phyloP scores from a whole-genome alignment of 2,113 vertebrate genomes.

The Hypanus sabinus region DNA sequence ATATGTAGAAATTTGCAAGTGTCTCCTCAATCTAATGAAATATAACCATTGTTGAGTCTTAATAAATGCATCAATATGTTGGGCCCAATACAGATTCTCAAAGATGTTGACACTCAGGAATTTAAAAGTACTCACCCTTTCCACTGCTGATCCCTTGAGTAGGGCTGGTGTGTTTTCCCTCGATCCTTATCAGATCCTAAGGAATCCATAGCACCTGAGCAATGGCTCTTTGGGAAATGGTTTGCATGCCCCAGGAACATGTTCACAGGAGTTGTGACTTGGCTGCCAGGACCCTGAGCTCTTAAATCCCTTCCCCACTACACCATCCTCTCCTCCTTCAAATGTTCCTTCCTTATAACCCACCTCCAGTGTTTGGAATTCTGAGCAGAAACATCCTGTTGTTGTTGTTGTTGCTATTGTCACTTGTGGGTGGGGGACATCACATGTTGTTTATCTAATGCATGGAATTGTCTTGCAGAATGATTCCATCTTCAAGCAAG shows the following conservation, averaged over 20 bases:
- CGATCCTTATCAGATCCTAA: too few species aligned
- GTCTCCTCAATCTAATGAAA: too few species aligned
- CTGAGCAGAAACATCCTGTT: background rate
- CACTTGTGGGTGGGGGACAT: background rate
- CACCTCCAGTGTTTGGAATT: background rate
- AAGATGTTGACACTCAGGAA: too few species aligned
- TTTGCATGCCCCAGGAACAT: background rate
- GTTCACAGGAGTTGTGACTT: background rate
- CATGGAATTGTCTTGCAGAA: conserved; percentile 52
- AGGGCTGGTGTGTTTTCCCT: too few species aligned
- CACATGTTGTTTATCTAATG: background rate
- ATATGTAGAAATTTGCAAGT: too few species aligned
- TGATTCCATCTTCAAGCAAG: conserved; percentile 82
- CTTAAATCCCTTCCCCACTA: background rate
- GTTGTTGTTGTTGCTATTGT: background rate
- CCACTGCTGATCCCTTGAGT: too few species aligned
- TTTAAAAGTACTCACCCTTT: too few species aligned
- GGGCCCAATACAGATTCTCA: too few species aligned
- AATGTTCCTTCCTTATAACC: background rate
- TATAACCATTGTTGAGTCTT: too few species aligned
- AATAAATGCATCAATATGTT: too few species aligned
- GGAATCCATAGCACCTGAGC: background rate
- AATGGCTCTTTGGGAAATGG: background rate
- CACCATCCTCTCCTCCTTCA: background rate
- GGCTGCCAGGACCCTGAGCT: background rate